Evolutionary conservation across 2,888 invertebrate genomes (phyloP).

Genomic region (Crossocerus cetratus): DNA sequence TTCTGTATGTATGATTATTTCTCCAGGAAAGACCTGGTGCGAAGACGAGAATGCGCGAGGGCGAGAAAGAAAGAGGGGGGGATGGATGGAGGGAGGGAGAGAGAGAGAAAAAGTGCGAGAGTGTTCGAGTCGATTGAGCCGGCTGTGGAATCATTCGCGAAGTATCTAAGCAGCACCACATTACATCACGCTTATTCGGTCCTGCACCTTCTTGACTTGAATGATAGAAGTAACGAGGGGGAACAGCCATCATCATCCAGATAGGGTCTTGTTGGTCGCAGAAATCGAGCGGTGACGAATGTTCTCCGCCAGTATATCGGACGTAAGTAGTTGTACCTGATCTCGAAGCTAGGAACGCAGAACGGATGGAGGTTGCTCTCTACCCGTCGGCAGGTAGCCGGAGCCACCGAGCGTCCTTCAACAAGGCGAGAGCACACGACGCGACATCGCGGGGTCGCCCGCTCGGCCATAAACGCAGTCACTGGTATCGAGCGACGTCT

Average conservation of each 20-base stretch:
- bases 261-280: constrained; percentile 48
- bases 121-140: constrained; percentile 43
- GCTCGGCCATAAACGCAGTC: constrained; percentile 47
- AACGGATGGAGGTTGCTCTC: constrained; percentile 50
- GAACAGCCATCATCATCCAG: constrained; percentile 48
- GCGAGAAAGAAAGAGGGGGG: constrained; percentile 1
- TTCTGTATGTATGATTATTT: no score
- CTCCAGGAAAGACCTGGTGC: not conserved
- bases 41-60: not conserved
- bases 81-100: constrained; percentile 3
- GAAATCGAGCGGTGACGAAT: not conserved
- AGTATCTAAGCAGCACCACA: constrained; percentile 43
- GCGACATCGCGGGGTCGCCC: constrained; percentile 32
- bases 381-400: constrained; percentile 36
- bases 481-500: constrained; percentile 49
- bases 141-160: constrained; percentile 39
- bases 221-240: constrained; percentile 35
- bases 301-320: constrained; percentile 41
- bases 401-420: constrained; percentile 41
- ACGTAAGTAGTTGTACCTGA: constrained; percentile 50
- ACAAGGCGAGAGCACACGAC: constrained; percentile 29
- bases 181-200: constrained; percentile 39
- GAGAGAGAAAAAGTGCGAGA: constrained; percentile 36
- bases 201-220: constrained; percentile 50
- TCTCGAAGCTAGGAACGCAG: constrained; percentile 57